phyloP scores from a whole-genome alignment of 2,113 vertebrate genomes.

The Orycteropus afer region DNA sequence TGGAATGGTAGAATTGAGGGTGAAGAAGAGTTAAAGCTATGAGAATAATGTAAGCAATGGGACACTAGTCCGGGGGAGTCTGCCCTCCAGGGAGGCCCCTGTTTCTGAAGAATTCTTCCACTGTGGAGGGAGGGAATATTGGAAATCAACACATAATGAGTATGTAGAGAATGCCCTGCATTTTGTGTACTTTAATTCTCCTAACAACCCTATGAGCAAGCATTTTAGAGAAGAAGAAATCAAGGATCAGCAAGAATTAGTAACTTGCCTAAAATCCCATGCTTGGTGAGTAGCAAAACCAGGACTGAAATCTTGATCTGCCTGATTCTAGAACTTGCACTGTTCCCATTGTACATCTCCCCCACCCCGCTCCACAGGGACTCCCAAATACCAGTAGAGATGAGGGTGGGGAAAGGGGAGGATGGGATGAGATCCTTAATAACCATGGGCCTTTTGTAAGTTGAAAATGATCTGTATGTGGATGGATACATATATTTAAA shows the following conservation, averaged over 20 bases:
- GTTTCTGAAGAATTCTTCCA: not conserved
- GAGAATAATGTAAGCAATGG: not conserved
- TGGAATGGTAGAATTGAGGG: not conserved
- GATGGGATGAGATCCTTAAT: not conserved
- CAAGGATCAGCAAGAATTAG: not conserved
- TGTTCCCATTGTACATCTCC: fast-evolving
- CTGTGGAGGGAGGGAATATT: no score
- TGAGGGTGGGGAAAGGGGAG: not conserved
- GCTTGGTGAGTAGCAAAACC: not conserved
- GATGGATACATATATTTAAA: not conserved
- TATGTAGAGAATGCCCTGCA: no score
- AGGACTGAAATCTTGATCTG: not conserved
- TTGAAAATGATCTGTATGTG: not conserved
- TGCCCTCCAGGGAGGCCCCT: not conserved
- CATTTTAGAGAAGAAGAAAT: constrained; percentile 3
- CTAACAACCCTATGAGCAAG: not conserved
- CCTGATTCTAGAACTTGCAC: not conserved
- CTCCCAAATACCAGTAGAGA: no score
- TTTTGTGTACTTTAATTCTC: not conserved
- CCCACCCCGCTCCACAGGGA: fast-evolving
- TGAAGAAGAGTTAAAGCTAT: not conserved
- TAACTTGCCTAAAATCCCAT: not conserved
- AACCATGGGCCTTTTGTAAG: not conserved
- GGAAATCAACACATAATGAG: not conserved
- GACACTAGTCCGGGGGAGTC: not conserved